phyloP scores from a whole-genome alignment of 1,140 invertebrate genomes.

The Oscheius sp. region DNA sequence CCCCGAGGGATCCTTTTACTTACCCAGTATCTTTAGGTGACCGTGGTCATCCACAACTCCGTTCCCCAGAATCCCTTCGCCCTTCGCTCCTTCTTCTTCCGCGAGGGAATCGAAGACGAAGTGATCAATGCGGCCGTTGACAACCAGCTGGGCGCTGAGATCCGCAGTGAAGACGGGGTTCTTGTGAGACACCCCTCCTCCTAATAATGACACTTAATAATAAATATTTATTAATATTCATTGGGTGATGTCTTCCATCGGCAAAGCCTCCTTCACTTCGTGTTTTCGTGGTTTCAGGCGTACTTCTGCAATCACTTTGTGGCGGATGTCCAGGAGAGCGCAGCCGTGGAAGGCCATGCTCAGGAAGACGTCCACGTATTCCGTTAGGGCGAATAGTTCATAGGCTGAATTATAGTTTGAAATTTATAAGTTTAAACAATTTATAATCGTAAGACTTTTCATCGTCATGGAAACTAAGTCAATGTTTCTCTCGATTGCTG shows the following conservation, averaged over 20 bases:
- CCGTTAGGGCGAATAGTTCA: slow-evolving; percentile 33
- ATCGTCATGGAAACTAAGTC: too few relatives aligned
- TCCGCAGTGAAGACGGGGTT: slow-evolving; percentile 30
- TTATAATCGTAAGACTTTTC: too few relatives aligned
- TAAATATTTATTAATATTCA: too few relatives aligned
- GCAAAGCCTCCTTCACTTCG: too few relatives aligned
- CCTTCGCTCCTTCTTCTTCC: slow-evolving; percentile 54
- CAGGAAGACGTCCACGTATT: slow-evolving; percentile 39
- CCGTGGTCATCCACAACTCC: slow-evolving; percentile 60
- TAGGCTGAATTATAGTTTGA: slow-evolving; percentile 26
- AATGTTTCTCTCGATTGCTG: too few relatives aligned
- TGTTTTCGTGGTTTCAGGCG: too few relatives aligned
- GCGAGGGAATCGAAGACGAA: slow-evolving; percentile 56
- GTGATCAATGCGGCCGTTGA: slow-evolving; percentile 18
- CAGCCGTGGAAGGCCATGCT: slow-evolving; percentile 39
- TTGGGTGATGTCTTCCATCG: too few relatives aligned
- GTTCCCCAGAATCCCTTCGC: slow-evolving; percentile 54
- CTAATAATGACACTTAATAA: too few relatives aligned
- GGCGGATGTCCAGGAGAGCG: slow-evolving; percentile 24
- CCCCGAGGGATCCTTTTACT: too few relatives aligned
- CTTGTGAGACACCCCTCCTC: slow-evolving; percentile 36
- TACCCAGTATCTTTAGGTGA: slow-evolving; percentile 40
- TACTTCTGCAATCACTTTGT: slow-evolving; percentile 27
- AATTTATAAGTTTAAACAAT: background rate
- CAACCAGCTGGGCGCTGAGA: slow-evolving; percentile 11